A percentile compares a stretch with the other conserved stretches of the same genome.
phyloP scores from a whole-genome alignment of 2,113 vertebrate species.

The Poeciliopsis turrubarensis region DNA sequence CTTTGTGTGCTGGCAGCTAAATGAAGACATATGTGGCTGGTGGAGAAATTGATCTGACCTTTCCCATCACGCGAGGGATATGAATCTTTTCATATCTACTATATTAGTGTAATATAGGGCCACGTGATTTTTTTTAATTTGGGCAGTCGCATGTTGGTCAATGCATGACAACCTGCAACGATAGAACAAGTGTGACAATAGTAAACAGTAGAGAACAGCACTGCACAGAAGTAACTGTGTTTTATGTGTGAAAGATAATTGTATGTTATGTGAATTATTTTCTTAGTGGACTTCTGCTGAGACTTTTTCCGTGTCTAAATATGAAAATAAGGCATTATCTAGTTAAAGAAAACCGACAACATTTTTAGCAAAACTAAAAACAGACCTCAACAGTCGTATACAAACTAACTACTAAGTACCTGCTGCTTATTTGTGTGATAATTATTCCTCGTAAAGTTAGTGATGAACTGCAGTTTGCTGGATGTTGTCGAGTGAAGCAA shows the following conservation, averaged over 20 bases:
- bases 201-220: not conserved
- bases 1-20: conserved; percentile 47
- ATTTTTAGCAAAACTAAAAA: not conserved
- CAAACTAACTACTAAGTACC: too few relatives aligned
- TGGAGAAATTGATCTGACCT: conserved; percentile 78
- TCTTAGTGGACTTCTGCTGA: too few relatives aligned
- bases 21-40: conserved; percentile 70
- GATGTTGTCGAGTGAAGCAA: too few relatives aligned
- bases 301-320: not conserved
- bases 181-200: conserved; percentile 36
- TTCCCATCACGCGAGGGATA: conserved; percentile 62
- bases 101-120: conserved; percentile 66
- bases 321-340: not conserved
- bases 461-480: too few relatives aligned
- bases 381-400: not conserved
- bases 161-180: conserved; percentile 38
- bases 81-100: conserved; percentile 71
- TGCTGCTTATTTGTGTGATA: too few relatives aligned
- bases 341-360: not conserved
- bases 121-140: conserved; percentile 61
- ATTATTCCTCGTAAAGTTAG: too few relatives aligned
- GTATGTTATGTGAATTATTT: not conserved
- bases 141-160: conserved; percentile 60
- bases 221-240: not conserved
- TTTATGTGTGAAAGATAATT: not conserved